Base-by-base conservation (phyloP, 2,113 vertebrate genomes). In the Solea solea region DNA sequence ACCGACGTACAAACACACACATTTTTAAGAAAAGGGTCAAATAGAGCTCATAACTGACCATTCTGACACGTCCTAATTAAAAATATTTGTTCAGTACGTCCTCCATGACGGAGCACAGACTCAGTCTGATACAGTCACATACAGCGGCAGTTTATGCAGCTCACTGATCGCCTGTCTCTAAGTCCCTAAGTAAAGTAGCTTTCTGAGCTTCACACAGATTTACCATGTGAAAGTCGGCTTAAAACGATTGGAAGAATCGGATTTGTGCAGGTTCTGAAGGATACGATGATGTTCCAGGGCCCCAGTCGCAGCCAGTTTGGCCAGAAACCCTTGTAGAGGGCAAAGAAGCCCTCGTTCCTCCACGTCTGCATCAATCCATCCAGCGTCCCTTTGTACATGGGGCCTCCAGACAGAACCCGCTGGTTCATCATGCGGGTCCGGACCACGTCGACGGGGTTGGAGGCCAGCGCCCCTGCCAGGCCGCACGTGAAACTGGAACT, bases 221-320 rank as follows among this genome's bases (percentile, higher is more conserved):
- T 13, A 7, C 25, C 52, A 13, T 53, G 9, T 27, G 1, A 25
- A 25, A 9, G 5, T 6, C 16, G 11, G 11, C 5, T 53, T 1
- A 27, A 27, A 1, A 16, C 1, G n/a, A 50, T 7, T 8, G n/a
- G 45, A 46, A 1, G 45, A 46, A 11, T 12, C 11, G 2, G 21
- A 21, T 21, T 21, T 21, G 21, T 46, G 45, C 10, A 7, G 45
- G 49, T 8, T 16, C 8, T 13, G 34, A 41, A 99, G 96, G 97
- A 99, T 99, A 99, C 96, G 0, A 99, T 98, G 92, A 99, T 99
- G 91, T 99, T 99, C 97, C 97, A 99, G 8, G 97, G 97, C 3
- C 97, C 97, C 1, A 99, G 94, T 56, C 97, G 93, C 69, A 99
- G 95, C 97, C 97, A 99, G 91, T 99, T 99, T 13, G 97, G 97